Percentiles rank a stretch among this genome's conserved stretches.
Evolutionary conservation across 1,140 invertebrate species (phyloP).

Genomic region (Luehdorfia chinensis): DNA sequence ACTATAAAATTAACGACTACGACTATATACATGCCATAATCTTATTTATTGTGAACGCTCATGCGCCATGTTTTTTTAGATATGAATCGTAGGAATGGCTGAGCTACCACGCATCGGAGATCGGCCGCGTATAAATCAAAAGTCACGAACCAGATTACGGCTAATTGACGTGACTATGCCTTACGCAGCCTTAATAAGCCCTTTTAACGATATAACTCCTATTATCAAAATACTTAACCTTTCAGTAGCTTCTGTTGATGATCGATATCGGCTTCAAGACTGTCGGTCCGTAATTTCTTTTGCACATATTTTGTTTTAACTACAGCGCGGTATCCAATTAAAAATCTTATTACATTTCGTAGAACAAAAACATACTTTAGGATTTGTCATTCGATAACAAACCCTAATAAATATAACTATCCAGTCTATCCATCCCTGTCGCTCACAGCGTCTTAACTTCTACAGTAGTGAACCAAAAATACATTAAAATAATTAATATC

Average conservation of each 20-base stretch:
- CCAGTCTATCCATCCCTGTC: too few relatives aligned
- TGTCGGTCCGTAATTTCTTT: constrained; percentile 18
- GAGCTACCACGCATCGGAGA: constrained; percentile 58
- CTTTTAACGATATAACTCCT: constrained; percentile 57
- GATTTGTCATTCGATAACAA: too few relatives aligned
- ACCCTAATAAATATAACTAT: too few relatives aligned
- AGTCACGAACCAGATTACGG: constrained; percentile 63
- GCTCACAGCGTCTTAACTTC: too few relatives aligned
- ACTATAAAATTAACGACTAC: constrained; percentile 21
- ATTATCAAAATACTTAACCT: constrained; percentile 70
- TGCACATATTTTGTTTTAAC: constrained; percentile 14
- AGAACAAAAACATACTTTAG: not conserved
- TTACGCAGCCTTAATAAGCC: constrained; percentile 55
- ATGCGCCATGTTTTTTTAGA: constrained; percentile 40
- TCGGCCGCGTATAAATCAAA: constrained; percentile 63
- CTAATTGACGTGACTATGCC: constrained; percentile 63
- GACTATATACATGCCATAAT: constrained; percentile 38
- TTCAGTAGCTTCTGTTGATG: constrained; percentile 32
- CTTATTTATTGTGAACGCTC: constrained; percentile 46
- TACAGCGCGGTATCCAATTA: not conserved
- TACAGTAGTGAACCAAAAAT: too few relatives aligned
- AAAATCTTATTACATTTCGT: not conserved
- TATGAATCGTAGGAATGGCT: constrained; percentile 42
- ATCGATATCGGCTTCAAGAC: constrained; percentile 23
- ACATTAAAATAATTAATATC: too few relatives aligned